Conservation (phyloP, 2,888 invertebrate genomes). For the Catocala nupta region DNA sequence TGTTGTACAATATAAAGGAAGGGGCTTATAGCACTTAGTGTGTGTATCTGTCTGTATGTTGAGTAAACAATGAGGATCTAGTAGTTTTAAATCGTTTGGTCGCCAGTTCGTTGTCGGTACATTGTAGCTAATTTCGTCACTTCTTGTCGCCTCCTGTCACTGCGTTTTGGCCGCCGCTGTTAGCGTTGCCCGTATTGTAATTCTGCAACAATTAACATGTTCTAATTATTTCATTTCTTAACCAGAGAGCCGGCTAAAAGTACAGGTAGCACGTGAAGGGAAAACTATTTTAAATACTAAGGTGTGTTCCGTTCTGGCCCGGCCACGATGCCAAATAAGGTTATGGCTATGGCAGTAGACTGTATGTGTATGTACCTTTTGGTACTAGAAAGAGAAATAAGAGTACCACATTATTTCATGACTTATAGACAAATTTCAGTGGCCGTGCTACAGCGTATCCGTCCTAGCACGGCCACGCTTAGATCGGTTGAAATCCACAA, state of each 20-base stretch:
- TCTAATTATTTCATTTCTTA: not conserved
- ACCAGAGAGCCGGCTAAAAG: not conserved
- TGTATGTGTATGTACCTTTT: too few relatives aligned
- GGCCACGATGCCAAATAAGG: too few relatives aligned
- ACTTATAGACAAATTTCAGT: too few relatives aligned
- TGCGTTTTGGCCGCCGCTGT: conserved; percentile 41
- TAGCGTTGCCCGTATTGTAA: conserved; percentile 65
- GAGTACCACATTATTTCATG: too few relatives aligned
- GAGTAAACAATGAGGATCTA: not conserved
- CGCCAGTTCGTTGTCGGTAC: conserved; percentile 4
- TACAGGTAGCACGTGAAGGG: too few relatives aligned
- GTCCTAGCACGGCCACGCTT: too few relatives aligned
- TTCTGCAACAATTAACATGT: conserved; percentile 55
- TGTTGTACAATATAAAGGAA: not conserved
- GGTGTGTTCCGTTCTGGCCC: too few relatives aligned
- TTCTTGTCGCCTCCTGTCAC: conserved; percentile 68
- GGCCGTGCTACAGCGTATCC: too few relatives aligned
- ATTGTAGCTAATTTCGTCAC: conserved; percentile 49
- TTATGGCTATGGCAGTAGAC: too few relatives aligned
- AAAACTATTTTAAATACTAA: too few relatives aligned
- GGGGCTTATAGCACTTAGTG: not conserved
- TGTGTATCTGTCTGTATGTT: not conserved
- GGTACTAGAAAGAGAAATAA: too few relatives aligned
- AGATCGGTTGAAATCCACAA: too few relatives aligned
- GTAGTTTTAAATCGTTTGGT: conserved; percentile 10